A percentile compares a stretch with the other conserved stretches of the same genome.
These are phyloP conservation scores for Ectobius pallidus DNA, from an alignment of 2,888 invertebrate genomes.

Conservation along the genomic window DNA sequence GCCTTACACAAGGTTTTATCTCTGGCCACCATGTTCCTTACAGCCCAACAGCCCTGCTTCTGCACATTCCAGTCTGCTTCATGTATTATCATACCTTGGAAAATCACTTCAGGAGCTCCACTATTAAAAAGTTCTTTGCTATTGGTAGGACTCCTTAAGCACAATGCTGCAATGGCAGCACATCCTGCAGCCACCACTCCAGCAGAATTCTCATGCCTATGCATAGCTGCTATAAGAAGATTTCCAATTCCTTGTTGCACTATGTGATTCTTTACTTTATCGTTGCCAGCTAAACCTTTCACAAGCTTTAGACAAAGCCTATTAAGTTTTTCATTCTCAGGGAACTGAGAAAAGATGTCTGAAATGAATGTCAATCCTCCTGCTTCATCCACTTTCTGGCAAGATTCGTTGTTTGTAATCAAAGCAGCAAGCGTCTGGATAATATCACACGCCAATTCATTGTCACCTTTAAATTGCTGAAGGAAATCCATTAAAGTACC, in stretches of 20 bases:
- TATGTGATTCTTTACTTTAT: conserved; percentile 79
- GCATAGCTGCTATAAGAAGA: conserved; percentile 69
- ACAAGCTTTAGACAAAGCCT: conserved; percentile 61
- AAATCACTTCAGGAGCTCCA: conserved; percentile 72
- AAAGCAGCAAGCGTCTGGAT: conserved; percentile 76
- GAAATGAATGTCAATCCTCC: conserved; percentile 73
- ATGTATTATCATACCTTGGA: conserved; percentile 75
- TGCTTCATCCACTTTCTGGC: conserved; percentile 77
- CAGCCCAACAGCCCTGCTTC: conserved; percentile 86
- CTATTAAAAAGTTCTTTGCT: conserved; percentile 72
- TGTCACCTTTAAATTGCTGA: conserved; percentile 63
- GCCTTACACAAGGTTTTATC: conserved; percentile 71
- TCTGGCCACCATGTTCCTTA: conserved; percentile 85
- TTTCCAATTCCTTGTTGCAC: conserved; percentile 75
- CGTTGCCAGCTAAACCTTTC: conserved; percentile 85
- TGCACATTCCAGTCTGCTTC: conserved; percentile 65
- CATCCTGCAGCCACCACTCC: conserved; percentile 60
- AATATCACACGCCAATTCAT: conserved; percentile 70
- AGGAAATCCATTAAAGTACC: conserved; percentile 66
- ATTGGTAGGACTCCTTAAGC: conserved; percentile 74
- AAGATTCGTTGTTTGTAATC: conserved; percentile 84
- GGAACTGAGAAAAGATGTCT: conserved; percentile 67
- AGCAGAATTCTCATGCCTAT: conserved; percentile 59
- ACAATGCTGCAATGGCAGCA: conserved; percentile 74
- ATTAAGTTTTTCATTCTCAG: conserved; percentile 60